Conservation (phyloP, 2,113 vertebrate species). For the Zosterops hypoxanthus region DNA sequence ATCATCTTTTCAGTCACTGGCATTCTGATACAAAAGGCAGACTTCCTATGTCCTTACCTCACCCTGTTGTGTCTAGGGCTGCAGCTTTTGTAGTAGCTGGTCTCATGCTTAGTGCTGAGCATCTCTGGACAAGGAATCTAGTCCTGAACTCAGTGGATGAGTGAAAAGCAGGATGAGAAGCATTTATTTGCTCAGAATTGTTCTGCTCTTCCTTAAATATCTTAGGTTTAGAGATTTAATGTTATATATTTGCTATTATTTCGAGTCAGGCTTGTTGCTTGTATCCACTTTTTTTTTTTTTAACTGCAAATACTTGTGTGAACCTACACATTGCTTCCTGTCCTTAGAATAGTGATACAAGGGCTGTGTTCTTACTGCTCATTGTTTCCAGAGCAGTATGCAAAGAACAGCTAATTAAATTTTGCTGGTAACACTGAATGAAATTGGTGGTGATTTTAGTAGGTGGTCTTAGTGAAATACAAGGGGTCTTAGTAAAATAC, state of each 20-base stretch:
- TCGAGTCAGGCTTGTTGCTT: not conserved
- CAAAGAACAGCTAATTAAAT: not conserved
- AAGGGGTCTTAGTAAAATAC: not conserved
- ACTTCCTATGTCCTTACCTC: slow-evolving; percentile 44
- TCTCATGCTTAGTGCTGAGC: slow-evolving; percentile 4
- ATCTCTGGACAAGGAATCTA: slow-evolving; percentile 2
- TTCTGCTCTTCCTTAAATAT: not conserved
- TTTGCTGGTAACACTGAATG: not conserved
- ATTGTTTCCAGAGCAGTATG: not conserved
- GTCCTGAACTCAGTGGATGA: not conserved
- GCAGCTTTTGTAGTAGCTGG: slow-evolving; percentile 50
- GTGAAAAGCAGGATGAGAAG: not conserved
- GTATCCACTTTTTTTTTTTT: not conserved
- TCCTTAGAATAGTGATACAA: not conserved
- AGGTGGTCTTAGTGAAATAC: not conserved
- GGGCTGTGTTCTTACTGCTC: not conserved
- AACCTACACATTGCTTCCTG: not conserved
- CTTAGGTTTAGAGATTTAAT: not conserved
- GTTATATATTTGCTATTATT: not conserved
- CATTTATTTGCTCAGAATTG: not conserved
- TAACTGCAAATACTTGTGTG: not conserved
- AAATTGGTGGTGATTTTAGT: not conserved
- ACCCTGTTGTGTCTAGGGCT: slow-evolving; percentile 54
- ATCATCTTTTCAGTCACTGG: not conserved
- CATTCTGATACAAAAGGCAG: slow-evolving; percentile 17